Evolutionary conservation across 2,113 vertebrate genomes (phyloP).

Genomic region (Apteryx mantelli): DNA sequence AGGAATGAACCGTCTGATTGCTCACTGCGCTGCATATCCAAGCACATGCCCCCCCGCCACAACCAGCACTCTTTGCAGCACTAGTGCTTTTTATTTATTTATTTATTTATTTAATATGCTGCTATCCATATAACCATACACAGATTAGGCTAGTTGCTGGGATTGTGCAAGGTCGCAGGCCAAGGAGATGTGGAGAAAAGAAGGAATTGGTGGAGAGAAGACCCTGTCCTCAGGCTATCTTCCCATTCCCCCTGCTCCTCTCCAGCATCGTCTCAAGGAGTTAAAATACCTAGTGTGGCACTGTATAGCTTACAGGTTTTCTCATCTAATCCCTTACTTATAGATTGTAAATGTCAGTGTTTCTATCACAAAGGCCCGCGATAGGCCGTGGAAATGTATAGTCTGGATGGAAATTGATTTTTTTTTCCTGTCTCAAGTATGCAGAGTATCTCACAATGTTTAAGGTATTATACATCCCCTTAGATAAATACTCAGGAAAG

Average conservation of each 20-base stretch:
- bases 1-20: conserved; percentile 23
- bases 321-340: not conserved
- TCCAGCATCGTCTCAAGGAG: not conserved
- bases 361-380: not conserved
- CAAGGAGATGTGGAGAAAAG: not conserved
- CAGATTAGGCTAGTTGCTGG: not conserved
- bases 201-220: not conserved
- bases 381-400: not conserved
- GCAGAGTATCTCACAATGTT: not conserved
- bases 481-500: not conserved
- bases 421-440: not conserved
- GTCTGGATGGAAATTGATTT: not conserved
- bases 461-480: not conserved
- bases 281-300: not conserved
- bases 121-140: accelerated
- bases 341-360: not conserved
- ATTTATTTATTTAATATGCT: not conserved
- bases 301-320: not conserved
- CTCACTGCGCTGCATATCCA: conserved; percentile 10
- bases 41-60: accelerated
- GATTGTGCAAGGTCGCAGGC: not conserved
- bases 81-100: not conserved
- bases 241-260: not conserved
- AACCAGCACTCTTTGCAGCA: not conserved
- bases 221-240: not conserved